Evolutionary conservation across 2,113 vertebrate species (phyloP).

Genomic region (Oryzias curvinotus): DNA sequence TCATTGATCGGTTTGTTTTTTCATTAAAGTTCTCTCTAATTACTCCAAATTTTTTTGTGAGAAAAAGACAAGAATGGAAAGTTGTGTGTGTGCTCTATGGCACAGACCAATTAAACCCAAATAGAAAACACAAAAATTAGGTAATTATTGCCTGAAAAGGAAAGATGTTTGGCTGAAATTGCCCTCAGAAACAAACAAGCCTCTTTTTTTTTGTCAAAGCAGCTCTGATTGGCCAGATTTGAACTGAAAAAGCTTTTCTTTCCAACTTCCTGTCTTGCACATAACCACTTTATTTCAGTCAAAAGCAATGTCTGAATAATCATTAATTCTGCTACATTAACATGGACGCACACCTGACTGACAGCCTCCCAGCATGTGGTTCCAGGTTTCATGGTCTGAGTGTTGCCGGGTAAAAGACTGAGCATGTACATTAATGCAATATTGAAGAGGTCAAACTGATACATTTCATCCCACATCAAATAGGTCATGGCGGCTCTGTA

Average conservation of each 20-base stretch:
- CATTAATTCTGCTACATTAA: conserved; percentile 3
- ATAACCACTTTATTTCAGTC: conserved; percentile 17
- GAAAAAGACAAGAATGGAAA: not conserved
- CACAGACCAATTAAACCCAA: not conserved
- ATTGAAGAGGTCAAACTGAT: not conserved
- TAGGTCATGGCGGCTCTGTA: conserved; percentile 13
- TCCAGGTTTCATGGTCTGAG: no score
- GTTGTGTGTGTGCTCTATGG: not conserved
- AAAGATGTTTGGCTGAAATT: not conserved
- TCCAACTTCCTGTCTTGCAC: conserved; percentile 16
- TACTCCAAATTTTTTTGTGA: conserved; percentile 1
- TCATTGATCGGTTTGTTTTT: not conserved
- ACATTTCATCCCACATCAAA: not conserved
- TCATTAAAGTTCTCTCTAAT: not conserved
- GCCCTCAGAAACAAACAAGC: not conserved
- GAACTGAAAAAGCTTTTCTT: conserved; percentile 19
- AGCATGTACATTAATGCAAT: not conserved
- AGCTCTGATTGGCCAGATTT: conserved; percentile 6
- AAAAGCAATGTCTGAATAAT: not conserved
- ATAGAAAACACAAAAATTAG: not conserved
- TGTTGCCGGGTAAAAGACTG: no score
- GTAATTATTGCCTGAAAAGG: not conserved
- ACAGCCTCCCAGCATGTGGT: no score
- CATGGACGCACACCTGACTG: no score
- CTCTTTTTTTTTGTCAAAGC: conserved; percentile 13